Evolutionary conservation across 2,888 invertebrate species (phyloP).

Genomic region (Drosophila siamana): DNA sequence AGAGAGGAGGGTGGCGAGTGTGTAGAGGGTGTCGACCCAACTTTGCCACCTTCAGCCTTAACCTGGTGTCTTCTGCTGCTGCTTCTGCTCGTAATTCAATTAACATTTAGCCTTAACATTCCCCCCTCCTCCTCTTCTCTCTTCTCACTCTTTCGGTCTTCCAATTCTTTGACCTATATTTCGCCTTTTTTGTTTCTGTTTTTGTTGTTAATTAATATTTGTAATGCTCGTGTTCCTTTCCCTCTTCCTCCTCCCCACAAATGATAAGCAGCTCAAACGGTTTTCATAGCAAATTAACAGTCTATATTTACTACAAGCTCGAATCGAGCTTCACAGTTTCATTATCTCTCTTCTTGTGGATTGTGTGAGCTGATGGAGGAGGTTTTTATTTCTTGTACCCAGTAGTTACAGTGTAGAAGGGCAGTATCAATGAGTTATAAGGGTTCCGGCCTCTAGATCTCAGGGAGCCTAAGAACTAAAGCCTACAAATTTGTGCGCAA

Average conservation of each 20-base stretch:
- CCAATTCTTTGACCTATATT: slow-evolving; percentile 59
- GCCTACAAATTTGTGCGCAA: no score
- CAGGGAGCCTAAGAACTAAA: no score
- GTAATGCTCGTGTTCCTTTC: slow-evolving; percentile 47
- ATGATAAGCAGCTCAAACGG: slow-evolving; percentile 51
- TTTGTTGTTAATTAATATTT: slow-evolving; percentile 65
- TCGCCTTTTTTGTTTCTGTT: slow-evolving; percentile 33
- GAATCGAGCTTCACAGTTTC: slow-evolving; percentile 33
- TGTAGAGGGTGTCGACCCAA: not conserved
- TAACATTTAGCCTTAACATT: slow-evolving; percentile 53
- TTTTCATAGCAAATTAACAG: slow-evolving; percentile 47
- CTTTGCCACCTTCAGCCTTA: slow-evolving; percentile 39
- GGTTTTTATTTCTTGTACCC: not conserved
- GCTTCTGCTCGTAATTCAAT: slow-evolving; percentile 63
- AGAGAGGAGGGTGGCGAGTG: not conserved
- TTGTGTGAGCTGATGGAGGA: slow-evolving; percentile 14
- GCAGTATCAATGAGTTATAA: no score
- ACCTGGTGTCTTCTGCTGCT: slow-evolving; percentile 47
- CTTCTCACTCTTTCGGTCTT: not conserved
- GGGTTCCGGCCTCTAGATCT: no score
- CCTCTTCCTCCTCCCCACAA: not conserved
- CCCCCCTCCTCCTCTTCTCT: not conserved
- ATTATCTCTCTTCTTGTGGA: slow-evolving; percentile 42
- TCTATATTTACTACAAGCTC: slow-evolving; percentile 37
- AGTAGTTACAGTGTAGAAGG: not conserved